A percentile compares a stretch with the other conserved stretches of the same genome.
Evolutionary conservation across 2,888 invertebrate genomes (phyloP).

Genomic region (Chromoteleia sp.): DNA sequence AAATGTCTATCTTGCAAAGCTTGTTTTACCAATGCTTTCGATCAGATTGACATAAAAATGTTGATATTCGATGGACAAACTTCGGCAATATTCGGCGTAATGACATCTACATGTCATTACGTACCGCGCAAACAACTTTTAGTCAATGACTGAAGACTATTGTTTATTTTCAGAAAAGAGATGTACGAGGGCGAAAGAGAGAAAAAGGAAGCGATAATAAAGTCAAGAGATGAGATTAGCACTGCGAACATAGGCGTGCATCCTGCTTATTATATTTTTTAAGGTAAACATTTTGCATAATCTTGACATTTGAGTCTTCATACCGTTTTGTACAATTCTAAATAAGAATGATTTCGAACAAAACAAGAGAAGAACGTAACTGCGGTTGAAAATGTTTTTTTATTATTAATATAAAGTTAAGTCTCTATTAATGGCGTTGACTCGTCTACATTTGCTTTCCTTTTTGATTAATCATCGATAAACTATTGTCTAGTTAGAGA

Average conservation of each 20-base stretch:
- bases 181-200: slow-evolving; percentile 62
- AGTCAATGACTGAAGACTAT: slow-evolving; percentile 55
- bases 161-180: slow-evolving; percentile 82
- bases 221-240: slow-evolving; percentile 70
- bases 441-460: slow-evolving; percentile 10
- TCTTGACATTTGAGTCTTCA: slow-evolving; percentile 75
- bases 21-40: slow-evolving; percentile 7
- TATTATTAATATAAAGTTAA: slow-evolving; percentile 10
- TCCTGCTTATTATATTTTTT: slow-evolving; percentile 81
- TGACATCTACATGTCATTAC: slow-evolving; percentile 45
- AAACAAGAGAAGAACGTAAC: slow-evolving; percentile 4
- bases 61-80: slow-evolving; percentile 7
- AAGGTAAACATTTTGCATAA: slow-evolving; percentile 84
- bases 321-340: slow-evolving; percentile 56
- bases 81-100: slow-evolving; percentile 22
- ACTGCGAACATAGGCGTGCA: slow-evolving; percentile 74
- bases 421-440: slow-evolving; percentile 1
- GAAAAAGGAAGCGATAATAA: slow-evolving; percentile 56
- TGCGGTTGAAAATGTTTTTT: slow-evolving; percentile 18
- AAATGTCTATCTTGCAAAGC: slow-evolving; percentile 1
- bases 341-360: slow-evolving; percentile 45
- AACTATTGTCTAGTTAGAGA: slow-evolving; percentile 37
- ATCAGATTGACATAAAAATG: slow-evolving; percentile 8
- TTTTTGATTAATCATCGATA: slow-evolving; percentile 33
- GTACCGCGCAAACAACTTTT: neutral